Evolutionary conservation across 2,888 invertebrate genomes (phyloP), one percentile per base, ranked within the genome.

Genomic region (Graphium colonna): DNA sequence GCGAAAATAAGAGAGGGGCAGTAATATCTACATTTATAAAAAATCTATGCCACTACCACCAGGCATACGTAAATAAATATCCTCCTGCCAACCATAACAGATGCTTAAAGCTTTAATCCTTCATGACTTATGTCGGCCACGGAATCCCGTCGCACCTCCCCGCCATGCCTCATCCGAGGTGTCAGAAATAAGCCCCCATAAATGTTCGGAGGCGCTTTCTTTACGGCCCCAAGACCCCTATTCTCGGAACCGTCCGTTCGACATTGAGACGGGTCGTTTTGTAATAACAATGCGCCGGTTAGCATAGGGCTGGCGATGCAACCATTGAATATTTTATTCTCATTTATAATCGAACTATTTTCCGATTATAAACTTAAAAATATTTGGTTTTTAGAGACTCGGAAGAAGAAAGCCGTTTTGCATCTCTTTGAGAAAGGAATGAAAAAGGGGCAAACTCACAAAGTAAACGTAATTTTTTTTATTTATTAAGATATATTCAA

Each of bases 201-300:
- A 76, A 81, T 73, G 78, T 71, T 79, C 73, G 71, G 72, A 78
- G 79, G 78, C 74, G 74, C 77, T 78, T 80, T 75, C 61, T 36
- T n/a, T 5, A 70, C 60, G 67, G 55, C 41, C 50, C 36, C 49
- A 45, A 36, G 43, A n/a, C 38, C 67, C 60, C 61, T 62, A 61
- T 86, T 85, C 84, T 67, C 68, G 75, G 86, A 86, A 82, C 62
- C 69, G 65, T 69, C 62, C 70, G 65, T 70, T 73, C 82, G 88
- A 86, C 88, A 83, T 88, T 88, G 86, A 88, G 86, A 87, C 82
- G 87, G 88, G 88, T 87, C 83, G 77, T 86, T 86, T 84, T 83
- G 74, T 85, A 82, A 80, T 82, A 85, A 85, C 80, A 83, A 86
- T 80, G 63, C 64, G 61, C 52, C 51, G 2, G 42, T 50, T n/a